Percentiles rank a stretch among this genome's conserved stretches.
These are phyloP conservation scores for Microplitis mediator DNA, from an alignment of 1,140 invertebrate species.

Conservation along the genomic window DNA sequence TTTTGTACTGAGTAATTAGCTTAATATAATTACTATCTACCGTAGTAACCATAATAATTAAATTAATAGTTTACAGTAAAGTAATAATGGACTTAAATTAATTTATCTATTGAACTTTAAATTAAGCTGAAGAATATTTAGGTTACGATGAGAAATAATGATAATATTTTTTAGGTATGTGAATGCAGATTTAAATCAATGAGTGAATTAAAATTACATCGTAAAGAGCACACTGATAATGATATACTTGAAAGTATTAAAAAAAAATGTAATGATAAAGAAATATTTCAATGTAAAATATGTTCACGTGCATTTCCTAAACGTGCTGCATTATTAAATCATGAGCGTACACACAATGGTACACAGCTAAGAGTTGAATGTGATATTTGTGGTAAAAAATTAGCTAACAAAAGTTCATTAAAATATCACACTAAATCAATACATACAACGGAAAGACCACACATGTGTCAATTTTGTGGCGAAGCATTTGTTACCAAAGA, in stretches of 20 bases:
- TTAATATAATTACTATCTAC: too few relatives aligned
- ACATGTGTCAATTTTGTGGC: conserved; percentile 64
- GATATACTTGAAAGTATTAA: conserved; percentile 45
- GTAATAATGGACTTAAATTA: too few relatives aligned
- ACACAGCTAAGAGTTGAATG: conserved; percentile 39
- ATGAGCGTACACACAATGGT: conserved; percentile 40
- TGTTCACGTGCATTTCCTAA: conserved; percentile 40
- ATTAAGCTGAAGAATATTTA: too few relatives aligned
- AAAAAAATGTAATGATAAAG: conserved; percentile 36
- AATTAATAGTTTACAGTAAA: too few relatives aligned
- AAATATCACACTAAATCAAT: conserved; percentile 48
- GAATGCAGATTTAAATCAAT: conserved; percentile 44
- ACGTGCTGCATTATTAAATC: conserved; percentile 29
- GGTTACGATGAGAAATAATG: background rate
- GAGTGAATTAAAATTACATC: conserved; percentile 50
- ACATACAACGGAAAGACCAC: conserved; percentile 64
- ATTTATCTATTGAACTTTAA: too few relatives aligned
- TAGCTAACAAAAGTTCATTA: conserved; percentile 47
- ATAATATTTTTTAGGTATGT: conserved; percentile 41
- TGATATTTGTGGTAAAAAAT: conserved; percentile 47
- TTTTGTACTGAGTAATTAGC: too few relatives aligned
- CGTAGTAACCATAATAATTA: too few relatives aligned
- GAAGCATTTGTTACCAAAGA: conserved; percentile 62
- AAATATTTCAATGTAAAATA: conserved; percentile 38
- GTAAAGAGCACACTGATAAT: conserved; percentile 44